Conservation (phyloP, 2,888 invertebrate genomes). For the Stenolophus ochropezus region DNA sequence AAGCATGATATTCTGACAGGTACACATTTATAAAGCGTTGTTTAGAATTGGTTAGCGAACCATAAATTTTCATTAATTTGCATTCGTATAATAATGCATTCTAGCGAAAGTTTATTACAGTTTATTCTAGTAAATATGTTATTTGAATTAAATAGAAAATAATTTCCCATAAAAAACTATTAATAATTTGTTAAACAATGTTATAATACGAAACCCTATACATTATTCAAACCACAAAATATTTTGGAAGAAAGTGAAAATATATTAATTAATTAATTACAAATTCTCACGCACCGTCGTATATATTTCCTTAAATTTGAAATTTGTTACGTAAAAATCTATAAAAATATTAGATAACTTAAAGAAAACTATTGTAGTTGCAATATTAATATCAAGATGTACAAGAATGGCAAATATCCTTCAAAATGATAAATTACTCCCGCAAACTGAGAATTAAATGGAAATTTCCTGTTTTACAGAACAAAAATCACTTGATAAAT, state of each 20-base stretch:
- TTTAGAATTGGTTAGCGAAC: conserved; percentile 27
- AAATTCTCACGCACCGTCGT: not conserved
- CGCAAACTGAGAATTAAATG: not conserved
- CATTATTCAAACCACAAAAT: not conserved
- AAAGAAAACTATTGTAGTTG: not conserved
- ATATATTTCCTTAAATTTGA: not conserved
- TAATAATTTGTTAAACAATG: not conserved
- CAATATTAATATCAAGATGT: not conserved
- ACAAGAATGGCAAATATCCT: not conserved
- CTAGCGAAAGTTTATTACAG: conserved; percentile 15
- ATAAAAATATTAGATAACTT: not conserved
- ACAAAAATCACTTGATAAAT: conserved; percentile 4
- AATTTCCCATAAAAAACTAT: conserved; percentile 8
- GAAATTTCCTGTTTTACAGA: not conserved
- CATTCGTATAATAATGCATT: conserved; percentile 31
- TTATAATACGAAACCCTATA: not conserved
- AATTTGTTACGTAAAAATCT: not conserved
- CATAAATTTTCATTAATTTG: conserved; percentile 42
- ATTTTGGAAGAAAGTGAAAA: not conserved
- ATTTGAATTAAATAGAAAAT: not conserved
- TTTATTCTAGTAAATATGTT: not conserved
- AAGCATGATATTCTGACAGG: conserved; percentile 22
- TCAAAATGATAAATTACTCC: conserved; percentile 5
- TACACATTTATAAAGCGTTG: not conserved
- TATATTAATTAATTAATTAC: not conserved